Evolutionary conservation across 2,888 invertebrate genomes (phyloP), one percentile per base, ranked within the genome.

Genomic region (Melanargia galathea): DNA sequence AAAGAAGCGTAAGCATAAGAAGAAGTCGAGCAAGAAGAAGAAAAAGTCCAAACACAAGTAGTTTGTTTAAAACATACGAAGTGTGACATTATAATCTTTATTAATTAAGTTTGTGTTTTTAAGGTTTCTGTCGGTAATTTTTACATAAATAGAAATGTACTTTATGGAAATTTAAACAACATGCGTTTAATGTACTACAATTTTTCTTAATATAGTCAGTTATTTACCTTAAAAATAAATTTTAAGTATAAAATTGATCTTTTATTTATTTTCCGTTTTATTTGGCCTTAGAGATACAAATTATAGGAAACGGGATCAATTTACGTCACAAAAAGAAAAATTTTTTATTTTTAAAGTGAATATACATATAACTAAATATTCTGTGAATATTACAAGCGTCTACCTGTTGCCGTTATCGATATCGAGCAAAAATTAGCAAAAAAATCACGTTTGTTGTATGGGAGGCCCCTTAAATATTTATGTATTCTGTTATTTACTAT

Each of bases 1-100:
- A 73, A 95, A 94, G 79, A 94, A 94, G 77, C 93, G 93, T 69
- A 94, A 94, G 73, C 94, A 94, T 81, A 95, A 94, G 87, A 95
- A 94, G 74, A 94, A 94, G 74, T 93, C 93, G 26, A 91, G 92
- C 73, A 95, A 94, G 79, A 95, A 95, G 81, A 95, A 94, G 86
- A 95, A 95, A 81, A 95, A 95, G 82, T 92, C 93, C 67, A 91
- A 90, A 75, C 89, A 90, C 80, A 90, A 90, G 82, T 90, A 83
- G 79, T 64, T 67, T 46, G 43, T 35, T 63, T 56, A 30, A 30
- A 51, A 51, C 18, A 30, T 52, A 40, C 26, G n/a, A n/a, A 61
- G 4, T 46, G 18, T 11, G 18, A 48, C 57, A 45, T 35, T 52
- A 51, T 40, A 40, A 60, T 45, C 60, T 62, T 64, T 62, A 65